phyloP scores from a whole-genome alignment of 2,797 vertebrate species.

The Tokudaia muenninki region DNA sequence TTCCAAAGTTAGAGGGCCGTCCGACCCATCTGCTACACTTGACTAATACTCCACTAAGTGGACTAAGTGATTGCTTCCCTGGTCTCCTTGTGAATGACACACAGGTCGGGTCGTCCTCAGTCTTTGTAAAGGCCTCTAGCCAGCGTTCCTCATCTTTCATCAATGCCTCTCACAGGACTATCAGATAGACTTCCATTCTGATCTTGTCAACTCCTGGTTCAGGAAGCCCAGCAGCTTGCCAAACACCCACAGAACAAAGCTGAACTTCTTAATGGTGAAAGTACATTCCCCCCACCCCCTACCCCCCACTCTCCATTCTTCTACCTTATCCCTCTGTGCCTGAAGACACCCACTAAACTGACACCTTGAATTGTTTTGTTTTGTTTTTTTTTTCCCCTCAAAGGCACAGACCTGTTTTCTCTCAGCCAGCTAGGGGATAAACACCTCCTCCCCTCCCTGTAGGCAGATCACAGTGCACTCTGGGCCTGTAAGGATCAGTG shows the following conservation, averaged over 20 bases:
- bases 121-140: background rate
- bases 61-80: background rate
- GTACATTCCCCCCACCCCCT: background rate
- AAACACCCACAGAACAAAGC: background rate
- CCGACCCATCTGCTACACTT: background rate
- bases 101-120: background rate
- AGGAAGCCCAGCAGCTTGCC: conserved; percentile 16
- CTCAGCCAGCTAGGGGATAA: background rate
- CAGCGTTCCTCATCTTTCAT: background rate
- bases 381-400: background rate
- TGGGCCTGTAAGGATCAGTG: background rate
- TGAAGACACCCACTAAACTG: background rate
- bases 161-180: background rate
- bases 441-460: background rate
- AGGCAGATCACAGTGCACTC: background rate
- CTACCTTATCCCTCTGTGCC: background rate
- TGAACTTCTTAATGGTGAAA: background rate
- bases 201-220: conserved; percentile 20
- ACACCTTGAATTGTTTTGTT: background rate
- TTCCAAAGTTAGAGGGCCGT: background rate
- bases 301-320: background rate
- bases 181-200: background rate
- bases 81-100: background rate
- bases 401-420: background rate
- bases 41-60: background rate